A percentile compares a stretch with the other conserved stretches of the same genome.
These are phyloP conservation scores for Hafferia zeledoni DNA, from an alignment of 2,797 vertebrate genomes.

Conservation along the genomic window DNA sequence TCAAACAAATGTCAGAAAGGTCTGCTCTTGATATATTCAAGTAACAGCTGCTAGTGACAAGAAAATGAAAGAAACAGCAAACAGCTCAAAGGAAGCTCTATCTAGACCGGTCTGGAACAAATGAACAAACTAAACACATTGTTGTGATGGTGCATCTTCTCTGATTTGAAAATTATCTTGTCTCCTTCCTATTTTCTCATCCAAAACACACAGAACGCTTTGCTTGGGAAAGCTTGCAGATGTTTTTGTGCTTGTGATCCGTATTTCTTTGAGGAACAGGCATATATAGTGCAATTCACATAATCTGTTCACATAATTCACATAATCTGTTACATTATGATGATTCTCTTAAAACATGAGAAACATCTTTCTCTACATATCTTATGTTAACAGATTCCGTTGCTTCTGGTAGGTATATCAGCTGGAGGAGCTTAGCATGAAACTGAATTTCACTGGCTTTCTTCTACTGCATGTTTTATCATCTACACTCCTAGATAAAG, in stretches of 20 bases:
- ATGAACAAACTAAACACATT: not conserved
- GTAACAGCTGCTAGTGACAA: not conserved
- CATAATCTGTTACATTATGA: not conserved
- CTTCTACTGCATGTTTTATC: conserved; percentile 26
- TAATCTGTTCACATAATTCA: not conserved
- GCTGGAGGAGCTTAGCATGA: not conserved
- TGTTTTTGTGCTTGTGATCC: not conserved
- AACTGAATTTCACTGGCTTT: conserved; percentile 33
- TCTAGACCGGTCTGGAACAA: not conserved
- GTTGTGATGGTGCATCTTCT: not conserved
- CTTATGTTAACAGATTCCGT: not conserved
- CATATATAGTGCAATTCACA: not conserved
- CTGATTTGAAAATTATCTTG: not conserved
- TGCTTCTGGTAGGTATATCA: conserved; percentile 4
- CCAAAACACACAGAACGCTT: not conserved
- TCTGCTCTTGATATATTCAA: not conserved
- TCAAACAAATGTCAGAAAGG: not conserved
- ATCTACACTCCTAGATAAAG: not conserved
- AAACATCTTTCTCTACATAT: not conserved
- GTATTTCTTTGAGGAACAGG: not conserved
- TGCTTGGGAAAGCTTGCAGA: not conserved
- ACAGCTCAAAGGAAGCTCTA: not conserved
- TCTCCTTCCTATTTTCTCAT: not conserved
- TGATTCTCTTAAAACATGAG: not conserved
- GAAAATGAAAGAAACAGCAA: not conserved